Evolutionary conservation across 2,113 vertebrate genomes (phyloP), one percentile per base, ranked within the genome.

Genomic region (Pedetes capensis): DNA sequence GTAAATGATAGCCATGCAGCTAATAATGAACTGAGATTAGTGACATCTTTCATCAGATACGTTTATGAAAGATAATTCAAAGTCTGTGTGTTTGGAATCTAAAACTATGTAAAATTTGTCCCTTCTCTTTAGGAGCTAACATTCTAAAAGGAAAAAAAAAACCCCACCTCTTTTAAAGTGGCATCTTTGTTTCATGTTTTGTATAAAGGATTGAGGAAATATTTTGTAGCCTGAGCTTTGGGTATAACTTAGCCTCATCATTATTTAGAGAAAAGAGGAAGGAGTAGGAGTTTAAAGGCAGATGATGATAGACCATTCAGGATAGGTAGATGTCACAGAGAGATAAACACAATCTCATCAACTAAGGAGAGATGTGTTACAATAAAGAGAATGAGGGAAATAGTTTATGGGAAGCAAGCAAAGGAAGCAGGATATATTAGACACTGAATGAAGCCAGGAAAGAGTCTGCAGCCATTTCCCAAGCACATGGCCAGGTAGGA

Each of bases 151-250:
- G n/a, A n/a, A n/a, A n/a, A n/a, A n/a, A n/a, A n/a, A n/a, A n/a
- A n/a, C n/a, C n/a, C n/a, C 81, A 81, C 85, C 53, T 55, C 53
- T 69, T 95, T 94, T 94, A 74, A 95, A 94, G 92, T 78, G 88
- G 85, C 72, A 92, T 95, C 94, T 92, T 95, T 94, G 85, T 94
- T 89, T 96, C 93, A 79, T 94, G 91, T 89, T 94, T 96, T 96
- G 94, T 96, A 85, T 87, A 97, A 94, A 86, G 61, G 92, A 82
- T 61, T 89, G 80, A 97, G 91, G 93, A 96, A 95, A 89, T 39
- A 87, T 69, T 84, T 23, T 81, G 42, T 51, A 92, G 55, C 55
- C 80, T 95, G 91, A 95, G 93, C 95, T 81, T 89, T 97, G 95
- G 84, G 91, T 95, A 59, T 93, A 90, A 95, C 64, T 93, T 96